Percentiles rank a stretch among this genome's conserved stretches.
phyloP scores from a whole-genome alignment of 37 sponge, comb jelly and placozoan genomes.

The Sycon ciliatum region DNA sequence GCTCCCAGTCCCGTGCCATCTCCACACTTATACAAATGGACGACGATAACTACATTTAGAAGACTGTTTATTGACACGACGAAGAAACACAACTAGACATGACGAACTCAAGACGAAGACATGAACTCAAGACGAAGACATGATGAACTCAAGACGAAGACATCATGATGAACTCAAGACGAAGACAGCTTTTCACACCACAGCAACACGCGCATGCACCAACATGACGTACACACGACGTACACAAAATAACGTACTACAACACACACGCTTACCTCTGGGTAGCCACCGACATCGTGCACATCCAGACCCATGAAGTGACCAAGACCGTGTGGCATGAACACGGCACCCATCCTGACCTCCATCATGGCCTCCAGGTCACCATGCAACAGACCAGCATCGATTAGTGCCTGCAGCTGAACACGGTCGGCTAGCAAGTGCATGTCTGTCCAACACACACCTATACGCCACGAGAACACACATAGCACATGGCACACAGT shows the following conservation, averaged over 20 bases:
- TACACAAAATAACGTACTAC: too few species aligned
- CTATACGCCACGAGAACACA: conserved; percentile 20
- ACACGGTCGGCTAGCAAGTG: conserved; percentile 79
- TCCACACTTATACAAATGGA: too few species aligned
- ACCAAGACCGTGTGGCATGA: conserved; percentile 96
- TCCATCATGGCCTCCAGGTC: conserved; percentile 75
- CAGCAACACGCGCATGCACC: too few species aligned
- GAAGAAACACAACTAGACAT: too few species aligned
- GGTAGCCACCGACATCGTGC: conserved; percentile 96
- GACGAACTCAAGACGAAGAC: too few species aligned
- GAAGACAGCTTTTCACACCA: too few species aligned
- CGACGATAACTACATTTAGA: too few species aligned
- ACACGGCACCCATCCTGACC: conserved; percentile 75
- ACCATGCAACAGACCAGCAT: conserved; percentile 68
- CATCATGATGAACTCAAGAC: not conserved
- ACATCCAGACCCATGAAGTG: conserved; percentile 92
- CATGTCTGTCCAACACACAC: conserved; percentile 88
- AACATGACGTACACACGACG: too few species aligned
- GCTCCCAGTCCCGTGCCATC: too few species aligned
- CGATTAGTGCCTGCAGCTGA: conserved; percentile 56
- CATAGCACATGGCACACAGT: not conserved
- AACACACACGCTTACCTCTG: conserved; percentile 39
- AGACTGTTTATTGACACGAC: too few species aligned
- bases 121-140: too few species aligned
- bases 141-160: not conserved